These are phyloP conservation scores for Gephyroberyx darwinii DNA, from an alignment of 2,797 vertebrate genomes.

Conservation along the genomic window DNA sequence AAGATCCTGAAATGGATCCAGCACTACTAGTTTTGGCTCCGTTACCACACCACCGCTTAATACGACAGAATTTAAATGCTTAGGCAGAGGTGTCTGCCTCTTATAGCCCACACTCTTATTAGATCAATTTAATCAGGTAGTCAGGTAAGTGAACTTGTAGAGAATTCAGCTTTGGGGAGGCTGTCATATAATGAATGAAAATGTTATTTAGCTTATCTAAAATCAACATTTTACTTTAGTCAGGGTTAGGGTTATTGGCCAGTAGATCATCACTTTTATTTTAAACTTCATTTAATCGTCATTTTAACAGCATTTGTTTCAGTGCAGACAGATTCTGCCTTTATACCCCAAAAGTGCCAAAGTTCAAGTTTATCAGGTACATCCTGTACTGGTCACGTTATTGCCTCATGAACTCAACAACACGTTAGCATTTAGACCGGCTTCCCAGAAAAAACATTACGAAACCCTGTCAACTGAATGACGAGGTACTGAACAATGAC, in stretches of 20 bases:
- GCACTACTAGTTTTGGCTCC: neutral
- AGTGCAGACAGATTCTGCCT: neutral
- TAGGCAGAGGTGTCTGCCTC: no score
- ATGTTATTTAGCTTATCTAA: neutral
- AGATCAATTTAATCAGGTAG: conserved; percentile 6
- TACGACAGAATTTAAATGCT: neutral
- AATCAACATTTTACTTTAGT: neutral
- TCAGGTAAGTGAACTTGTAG: neutral
- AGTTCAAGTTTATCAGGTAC: conserved; percentile 44
- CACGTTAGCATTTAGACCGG: conserved; percentile 14
- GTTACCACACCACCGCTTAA: conserved; percentile 25
- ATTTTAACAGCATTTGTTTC: neutral
- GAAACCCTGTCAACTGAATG: neutral
- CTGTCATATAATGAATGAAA: neutral
- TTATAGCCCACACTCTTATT: neutral
- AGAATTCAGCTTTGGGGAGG: neutral
- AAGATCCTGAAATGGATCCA: conserved; percentile 41
- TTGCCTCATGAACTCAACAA: neutral
- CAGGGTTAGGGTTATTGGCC: neutral
- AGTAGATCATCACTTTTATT: neutral
- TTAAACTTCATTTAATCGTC: neutral
- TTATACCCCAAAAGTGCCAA: conserved; percentile 19
- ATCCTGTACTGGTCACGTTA: neutral
- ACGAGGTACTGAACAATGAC: no score
- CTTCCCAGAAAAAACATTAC: neutral